A percentile compares a stretch with the other conserved stretches of the same genome.
These are phyloP conservation scores for Yponomeuta plumbellus DNA, from an alignment of 2,888 invertebrate genomes.

Conservation along the genomic window DNA sequence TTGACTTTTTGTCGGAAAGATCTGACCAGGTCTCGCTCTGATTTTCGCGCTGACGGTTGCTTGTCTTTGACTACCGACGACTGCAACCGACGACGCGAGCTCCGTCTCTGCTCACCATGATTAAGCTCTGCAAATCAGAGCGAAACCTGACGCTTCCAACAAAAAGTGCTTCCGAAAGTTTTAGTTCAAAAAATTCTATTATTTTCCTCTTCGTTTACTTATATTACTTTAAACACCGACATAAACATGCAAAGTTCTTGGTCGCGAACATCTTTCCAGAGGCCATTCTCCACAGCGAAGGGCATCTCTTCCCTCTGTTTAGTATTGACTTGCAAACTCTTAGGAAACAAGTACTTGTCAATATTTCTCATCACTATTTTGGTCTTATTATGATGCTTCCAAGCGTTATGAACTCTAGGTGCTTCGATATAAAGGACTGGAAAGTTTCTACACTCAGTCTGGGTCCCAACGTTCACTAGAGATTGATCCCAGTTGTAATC, in stretches of 20 bases:
- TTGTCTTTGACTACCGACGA: too few relatives aligned
- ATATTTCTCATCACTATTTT: not conserved
- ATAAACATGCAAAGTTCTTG: not conserved
- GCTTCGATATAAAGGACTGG: constrained; percentile 16
- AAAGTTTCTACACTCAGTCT: not conserved
- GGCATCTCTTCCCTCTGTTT: not conserved
- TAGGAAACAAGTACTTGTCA: not conserved
- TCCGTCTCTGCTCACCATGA: too few relatives aligned
- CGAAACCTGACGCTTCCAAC: too few relatives aligned
- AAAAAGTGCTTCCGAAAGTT: too few relatives aligned
- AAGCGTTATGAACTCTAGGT: constrained; percentile 26
- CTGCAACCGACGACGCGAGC: too few relatives aligned
- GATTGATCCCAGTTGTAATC: not conserved
- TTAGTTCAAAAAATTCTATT: too few relatives aligned
- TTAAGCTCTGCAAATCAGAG: too few relatives aligned
- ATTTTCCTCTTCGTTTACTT: too few relatives aligned
- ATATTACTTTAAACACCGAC: not conserved
- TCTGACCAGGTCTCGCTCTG: too few relatives aligned
- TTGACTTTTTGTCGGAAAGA: too few relatives aligned
- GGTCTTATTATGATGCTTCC: not conserved
- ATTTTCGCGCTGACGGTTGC: too few relatives aligned
- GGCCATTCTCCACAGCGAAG: not conserved
- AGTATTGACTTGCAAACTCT: not conserved
- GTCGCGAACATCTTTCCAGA: not conserved
- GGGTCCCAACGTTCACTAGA: not conserved